Percentiles rank a stretch among this genome's conserved stretches.
Conservation (phyloP, 2,888 invertebrate species). For the Clostera curtula region DNA sequence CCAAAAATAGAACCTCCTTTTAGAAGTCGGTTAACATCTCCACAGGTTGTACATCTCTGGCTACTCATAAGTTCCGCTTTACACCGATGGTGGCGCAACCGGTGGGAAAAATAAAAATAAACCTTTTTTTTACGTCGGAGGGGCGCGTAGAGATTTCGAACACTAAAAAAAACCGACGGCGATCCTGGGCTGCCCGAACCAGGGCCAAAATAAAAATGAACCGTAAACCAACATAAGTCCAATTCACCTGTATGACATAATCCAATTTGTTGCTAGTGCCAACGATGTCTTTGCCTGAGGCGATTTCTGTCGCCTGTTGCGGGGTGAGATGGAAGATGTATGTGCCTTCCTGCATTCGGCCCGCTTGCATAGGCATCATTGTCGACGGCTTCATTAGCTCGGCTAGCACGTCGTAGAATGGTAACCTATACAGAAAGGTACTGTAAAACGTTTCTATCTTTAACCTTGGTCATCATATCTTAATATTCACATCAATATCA, state of each 20-base stretch:
- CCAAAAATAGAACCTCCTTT: too few relatives aligned
- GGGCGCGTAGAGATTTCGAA: too few relatives aligned
- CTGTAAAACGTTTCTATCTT: not conserved
- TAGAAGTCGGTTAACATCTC: too few relatives aligned
- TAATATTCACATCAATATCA: too few relatives aligned
- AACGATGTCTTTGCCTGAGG: constrained; percentile 81
- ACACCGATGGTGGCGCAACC: too few relatives aligned
- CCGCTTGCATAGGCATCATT: constrained; percentile 79
- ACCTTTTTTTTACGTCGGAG: too few relatives aligned
- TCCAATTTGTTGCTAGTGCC: constrained; percentile 78
- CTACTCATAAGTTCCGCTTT: too few relatives aligned
- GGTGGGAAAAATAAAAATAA: too few relatives aligned
- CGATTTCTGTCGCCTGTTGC: constrained; percentile 93
- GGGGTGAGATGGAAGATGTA: constrained; percentile 94
- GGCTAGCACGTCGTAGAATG: constrained; percentile 92
- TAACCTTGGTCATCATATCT: not conserved
- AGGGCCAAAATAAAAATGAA: not conserved
- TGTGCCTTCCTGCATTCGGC: constrained; percentile 88
- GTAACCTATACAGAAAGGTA: constrained; percentile 72
- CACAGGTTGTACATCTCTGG: too few relatives aligned
- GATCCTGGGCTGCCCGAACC: too few relatives aligned
- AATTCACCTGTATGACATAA: constrained; percentile 76
- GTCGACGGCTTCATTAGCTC: constrained; percentile 94
- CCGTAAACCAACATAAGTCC: not conserved
- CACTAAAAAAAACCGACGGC: too few relatives aligned